Evolutionary conservation across 2,113 vertebrate species (phyloP), one percentile per base, ranked within the genome.

Genomic region (Vidua chalybeata): DNA sequence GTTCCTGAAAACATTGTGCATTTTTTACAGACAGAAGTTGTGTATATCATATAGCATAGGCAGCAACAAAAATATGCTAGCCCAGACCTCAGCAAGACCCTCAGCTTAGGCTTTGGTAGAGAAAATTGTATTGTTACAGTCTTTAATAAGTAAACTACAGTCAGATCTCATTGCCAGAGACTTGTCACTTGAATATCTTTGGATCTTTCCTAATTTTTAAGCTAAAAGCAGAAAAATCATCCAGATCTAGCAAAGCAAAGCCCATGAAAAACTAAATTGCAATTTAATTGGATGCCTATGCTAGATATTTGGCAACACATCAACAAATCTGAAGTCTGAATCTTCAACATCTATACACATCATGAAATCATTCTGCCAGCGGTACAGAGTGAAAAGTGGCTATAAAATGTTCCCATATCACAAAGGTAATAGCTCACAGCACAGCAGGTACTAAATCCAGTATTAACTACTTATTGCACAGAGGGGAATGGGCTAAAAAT

Each of bases 341-440:
- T 90, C 85, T 86, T 84, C 83, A 86, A 56, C 79, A 81, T 90
- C 83, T 48, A 68, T 55, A 64, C 24, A 58, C 64, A 86, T 91
- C 46, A 66, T 63, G 58, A 93, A 95, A 88, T 81, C 72, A 68
- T 93, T 91, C 94, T 93, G 80, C 85, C 64, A 95, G 68, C 4
- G 2, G 43, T 43, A 81, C 7, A 33, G 76, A 95, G 64, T 39
- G 64, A 84, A 58, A 93, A 96, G 82, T 48, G 69, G 79, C 82
- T 69, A 81, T 86, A 90, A 96, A 97, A 86, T 11, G 52, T 61
- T 90, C 82, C 83, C 76, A 64, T 81, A 93, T 81, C 90, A 28
- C 90, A 85, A 76, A 93, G 79, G 72, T 83, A 96, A 87, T 89
- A 93, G 82, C 83, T 96, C 94, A 95, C 63, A 93, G 88, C 75